Evolutionary conservation across 2,113 vertebrate genomes (phyloP).

Genomic region (Eretmodus cyanostictus): DNA sequence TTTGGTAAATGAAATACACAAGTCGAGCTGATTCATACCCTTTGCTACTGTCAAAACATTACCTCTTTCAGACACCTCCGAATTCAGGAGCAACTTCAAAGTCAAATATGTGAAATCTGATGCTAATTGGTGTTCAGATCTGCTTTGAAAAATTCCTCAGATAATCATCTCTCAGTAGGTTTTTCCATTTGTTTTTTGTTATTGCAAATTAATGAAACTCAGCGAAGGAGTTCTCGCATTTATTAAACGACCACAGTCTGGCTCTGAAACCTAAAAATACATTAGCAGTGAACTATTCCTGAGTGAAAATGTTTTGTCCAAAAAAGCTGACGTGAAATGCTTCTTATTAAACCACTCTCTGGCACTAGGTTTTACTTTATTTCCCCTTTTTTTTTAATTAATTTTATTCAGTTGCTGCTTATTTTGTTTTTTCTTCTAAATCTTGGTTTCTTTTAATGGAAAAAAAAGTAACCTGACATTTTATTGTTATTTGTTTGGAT

Average conservation of each 20-base stretch:
- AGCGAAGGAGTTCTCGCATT: background rate
- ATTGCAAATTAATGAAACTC: background rate
- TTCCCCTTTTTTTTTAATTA: background rate
- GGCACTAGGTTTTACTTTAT: background rate
- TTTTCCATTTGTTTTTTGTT: background rate
- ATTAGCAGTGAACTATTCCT: background rate
- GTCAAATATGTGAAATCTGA: background rate
- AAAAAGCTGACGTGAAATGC: background rate
- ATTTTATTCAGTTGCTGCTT: background rate
- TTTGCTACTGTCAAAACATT: constrained; percentile 21
- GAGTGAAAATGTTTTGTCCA: background rate
- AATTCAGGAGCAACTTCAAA: constrained; percentile 24
- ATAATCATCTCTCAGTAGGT: background rate
- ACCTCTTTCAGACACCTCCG: constrained; percentile 4
- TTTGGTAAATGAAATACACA: constrained; percentile 20
- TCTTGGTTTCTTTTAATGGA: background rate
- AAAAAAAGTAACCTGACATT: background rate
- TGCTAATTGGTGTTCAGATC: background rate
- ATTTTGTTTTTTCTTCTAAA: background rate
- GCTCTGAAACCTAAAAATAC: background rate
- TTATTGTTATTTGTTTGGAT: background rate
- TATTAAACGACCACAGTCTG: background rate
- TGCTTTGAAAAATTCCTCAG: background rate
- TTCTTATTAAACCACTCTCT: background rate
- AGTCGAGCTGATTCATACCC: constrained; percentile 39